phyloP scores from a whole-genome alignment of 2,113 vertebrate genomes.

The Corvus moneduloides region DNA sequence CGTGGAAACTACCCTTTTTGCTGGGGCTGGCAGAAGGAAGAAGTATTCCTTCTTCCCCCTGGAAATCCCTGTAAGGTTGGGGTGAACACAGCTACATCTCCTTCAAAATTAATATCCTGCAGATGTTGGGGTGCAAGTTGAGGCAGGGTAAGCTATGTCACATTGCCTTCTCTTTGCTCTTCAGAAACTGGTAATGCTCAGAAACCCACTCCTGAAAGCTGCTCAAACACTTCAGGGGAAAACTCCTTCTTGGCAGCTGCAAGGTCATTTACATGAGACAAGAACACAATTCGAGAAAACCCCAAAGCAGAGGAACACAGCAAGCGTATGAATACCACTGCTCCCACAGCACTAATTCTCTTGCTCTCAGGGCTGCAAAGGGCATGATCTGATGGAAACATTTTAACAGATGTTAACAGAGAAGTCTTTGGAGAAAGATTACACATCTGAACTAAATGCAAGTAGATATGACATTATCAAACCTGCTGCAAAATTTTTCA shows the following conservation, averaged over 20 bases:
- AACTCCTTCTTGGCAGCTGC: background rate
- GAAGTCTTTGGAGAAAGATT: background rate
- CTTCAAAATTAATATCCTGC: background rate
- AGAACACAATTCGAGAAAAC: background rate
- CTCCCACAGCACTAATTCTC: background rate
- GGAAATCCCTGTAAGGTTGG: background rate
- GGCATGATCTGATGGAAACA: background rate
- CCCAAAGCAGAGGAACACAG: background rate
- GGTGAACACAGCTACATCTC: background rate
- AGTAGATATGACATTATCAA: background rate
- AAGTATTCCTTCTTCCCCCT: background rate
- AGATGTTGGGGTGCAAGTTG: background rate
- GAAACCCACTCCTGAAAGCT: background rate
- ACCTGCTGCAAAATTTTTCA: background rate
- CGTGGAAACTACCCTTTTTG: background rate
- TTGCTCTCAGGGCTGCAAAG: background rate
- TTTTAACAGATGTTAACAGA: background rate
- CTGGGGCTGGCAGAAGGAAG: background rate
- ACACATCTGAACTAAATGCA: background rate
- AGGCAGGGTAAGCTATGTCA: background rate
- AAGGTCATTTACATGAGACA: background rate
- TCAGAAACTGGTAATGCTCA: background rate
- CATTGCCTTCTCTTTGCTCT: background rate
- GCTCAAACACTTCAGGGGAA: background rate
- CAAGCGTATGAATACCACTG: fast-evolving